Evolutionary conservation across 2,888 invertebrate species (phyloP).

Genomic region (Acrobasis consociella): DNA sequence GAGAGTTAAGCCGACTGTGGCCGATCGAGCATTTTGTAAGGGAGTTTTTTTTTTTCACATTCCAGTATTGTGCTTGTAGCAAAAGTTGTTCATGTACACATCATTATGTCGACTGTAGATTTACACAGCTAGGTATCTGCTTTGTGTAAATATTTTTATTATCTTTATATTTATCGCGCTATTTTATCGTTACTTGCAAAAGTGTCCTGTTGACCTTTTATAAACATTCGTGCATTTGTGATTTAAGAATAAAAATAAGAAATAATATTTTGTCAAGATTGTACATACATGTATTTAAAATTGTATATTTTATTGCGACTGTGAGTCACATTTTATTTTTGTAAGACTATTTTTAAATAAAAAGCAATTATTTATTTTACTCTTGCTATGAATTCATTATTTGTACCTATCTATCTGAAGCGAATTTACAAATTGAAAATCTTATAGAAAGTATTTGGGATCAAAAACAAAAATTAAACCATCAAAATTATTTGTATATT

Average conservation of each 20-base stretch:
- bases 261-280: neutral
- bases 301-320: neutral
- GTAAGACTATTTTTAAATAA: neutral
- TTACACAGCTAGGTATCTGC: neutral
- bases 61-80: too few species aligned
- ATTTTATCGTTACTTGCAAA: neutral
- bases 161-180: neutral
- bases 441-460: too few species aligned
- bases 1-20: too few species aligned
- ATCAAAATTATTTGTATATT: conserved; percentile 37
- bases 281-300: neutral
- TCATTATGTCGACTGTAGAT: neutral
- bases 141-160: neutral
- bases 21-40: too few species aligned
- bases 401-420: too few species aligned
- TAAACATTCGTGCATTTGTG: neutral
- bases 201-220: neutral
- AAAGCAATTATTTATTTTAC: neutral
- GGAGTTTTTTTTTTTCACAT: too few species aligned
- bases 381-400: neutral
- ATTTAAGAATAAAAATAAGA: neutral
- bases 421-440: too few species aligned
- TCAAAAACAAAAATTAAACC: conserved; percentile 52
- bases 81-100: too few species aligned
- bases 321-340: neutral